Percentiles rank a stretch among this genome's conserved stretches.
Evolutionary conservation across 2,113 vertebrate genomes (phyloP).

Genomic region (Dromiciops gliroides): DNA sequence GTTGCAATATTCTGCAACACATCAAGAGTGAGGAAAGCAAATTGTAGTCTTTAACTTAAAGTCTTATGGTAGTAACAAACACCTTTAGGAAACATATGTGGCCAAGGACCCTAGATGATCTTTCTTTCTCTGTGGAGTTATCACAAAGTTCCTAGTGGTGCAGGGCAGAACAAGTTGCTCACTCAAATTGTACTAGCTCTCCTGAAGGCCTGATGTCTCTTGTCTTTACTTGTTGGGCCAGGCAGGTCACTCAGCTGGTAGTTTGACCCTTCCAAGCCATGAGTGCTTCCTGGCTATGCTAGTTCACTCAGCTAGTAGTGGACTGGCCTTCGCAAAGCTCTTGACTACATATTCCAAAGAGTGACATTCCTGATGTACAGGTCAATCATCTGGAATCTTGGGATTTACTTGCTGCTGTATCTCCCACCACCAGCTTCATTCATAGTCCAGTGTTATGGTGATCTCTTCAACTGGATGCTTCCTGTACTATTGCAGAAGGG

Average conservation of each 20-base stretch:
- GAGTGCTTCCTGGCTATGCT: neutral
- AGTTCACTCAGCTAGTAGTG: neutral
- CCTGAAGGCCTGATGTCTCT: too few species aligned
- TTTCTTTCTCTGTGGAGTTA: neutral
- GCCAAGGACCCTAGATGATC: neutral
- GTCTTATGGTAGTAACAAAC: neutral
- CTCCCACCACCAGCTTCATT: neutral
- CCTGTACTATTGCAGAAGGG: neutral
- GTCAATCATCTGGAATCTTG: neutral
- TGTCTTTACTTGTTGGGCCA: neutral
- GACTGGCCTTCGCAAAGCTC: neutral
- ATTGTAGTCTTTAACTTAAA: neutral
- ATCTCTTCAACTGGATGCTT: neutral
- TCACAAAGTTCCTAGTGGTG: neutral
- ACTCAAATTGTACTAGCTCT: neutral
- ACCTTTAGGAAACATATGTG: neutral
- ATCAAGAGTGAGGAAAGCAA: neutral
- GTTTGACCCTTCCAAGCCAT: neutral
- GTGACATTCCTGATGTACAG: neutral
- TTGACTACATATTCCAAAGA: neutral
- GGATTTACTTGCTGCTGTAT: too few species aligned
- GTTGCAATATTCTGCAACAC: neutral
- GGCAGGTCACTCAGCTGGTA: neutral
- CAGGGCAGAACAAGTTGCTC: neutral
- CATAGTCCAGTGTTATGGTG: fast-evolving